These are phyloP conservation scores for Zootoca vivipara DNA, from an alignment of 2,113 vertebrate genomes.

Conservation along the genomic window DNA sequence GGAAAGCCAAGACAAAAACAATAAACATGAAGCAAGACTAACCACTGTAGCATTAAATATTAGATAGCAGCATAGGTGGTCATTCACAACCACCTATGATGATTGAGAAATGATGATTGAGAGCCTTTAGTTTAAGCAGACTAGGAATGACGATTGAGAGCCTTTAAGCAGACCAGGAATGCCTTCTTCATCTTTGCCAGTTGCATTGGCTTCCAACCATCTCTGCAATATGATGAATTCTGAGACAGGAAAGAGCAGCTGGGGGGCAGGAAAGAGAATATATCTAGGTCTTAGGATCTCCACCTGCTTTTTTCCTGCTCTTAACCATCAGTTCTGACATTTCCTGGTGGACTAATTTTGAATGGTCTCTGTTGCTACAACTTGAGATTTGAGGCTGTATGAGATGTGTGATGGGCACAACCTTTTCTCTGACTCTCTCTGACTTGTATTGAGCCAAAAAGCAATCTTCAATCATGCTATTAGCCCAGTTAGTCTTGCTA, in stretches of 20 bases:
- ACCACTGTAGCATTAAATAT: background rate
- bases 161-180: background rate
- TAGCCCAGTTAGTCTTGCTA: no score
- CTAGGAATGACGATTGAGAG: background rate
- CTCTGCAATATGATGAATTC: background rate
- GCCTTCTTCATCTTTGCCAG: background rate
- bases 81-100: background rate
- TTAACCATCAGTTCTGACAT: background rate
- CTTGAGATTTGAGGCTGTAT: background rate
- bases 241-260: background rate
- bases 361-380: background rate
- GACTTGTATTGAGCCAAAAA: no score
- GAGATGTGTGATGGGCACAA: background rate
- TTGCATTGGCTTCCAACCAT: background rate
- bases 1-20: constrained; percentile 10
- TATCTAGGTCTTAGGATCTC: background rate
- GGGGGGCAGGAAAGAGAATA: background rate
- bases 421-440: no score
- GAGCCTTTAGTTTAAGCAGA: background rate
- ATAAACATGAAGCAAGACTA: background rate
- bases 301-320: background rate
- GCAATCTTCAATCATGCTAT: no score
- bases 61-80: background rate
- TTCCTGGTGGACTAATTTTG: background rate
- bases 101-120: background rate